Evolutionary conservation across 1,140 invertebrate genomes (phyloP), one percentile per base, ranked within the genome.

Genomic region (Solenopsis fugax): DNA sequence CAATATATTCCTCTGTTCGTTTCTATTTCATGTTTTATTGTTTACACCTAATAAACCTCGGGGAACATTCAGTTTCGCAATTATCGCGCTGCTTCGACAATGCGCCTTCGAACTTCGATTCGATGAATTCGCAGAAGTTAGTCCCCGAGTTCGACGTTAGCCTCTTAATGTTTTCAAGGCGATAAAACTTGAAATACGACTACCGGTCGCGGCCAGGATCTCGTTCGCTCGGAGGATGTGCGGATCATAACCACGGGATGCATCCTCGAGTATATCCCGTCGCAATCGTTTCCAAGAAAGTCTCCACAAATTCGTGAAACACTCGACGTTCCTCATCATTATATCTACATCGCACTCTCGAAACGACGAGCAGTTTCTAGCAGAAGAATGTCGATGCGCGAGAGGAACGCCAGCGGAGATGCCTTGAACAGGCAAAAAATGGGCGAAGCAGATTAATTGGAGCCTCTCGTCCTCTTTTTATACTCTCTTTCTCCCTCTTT

Each of bases 141-240:
- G 18, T 21, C 18, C n/a, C 45, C 4, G 6, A 10, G 24, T 45
- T 60, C 37, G 65, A 77, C 41, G 24, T 65, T 37, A 58, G 34
- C 82, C 82, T 60, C 90, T 92, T 89, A 89, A 76, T 85, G 88
- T 91, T 93, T 92, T 93, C 90, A 77, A 92, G 41, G 89, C 93
- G 92, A 95, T 95, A 95, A 95, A 95, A 94, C 93, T 90, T 95
- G 94, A 95, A 94, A 94, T 95, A 95, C 92, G 93, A 89, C 71
- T 86, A 73, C 18, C 54, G 50, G 64, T 86, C 85, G 91, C 80
- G 87, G 73, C 87, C 75, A 82, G 89, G 67, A 87, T 78, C 85
- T 67, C 71, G 84, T 88, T 88, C 73, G 72, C n/a, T 54, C 54
- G 80, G 75, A 94, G 93, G 93, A 95, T 94, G 93, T 94, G 88